These are phyloP conservation scores for Lasioglossum calceatum DNA, from an alignment of 2,888 invertebrate species.

Conservation along the genomic window DNA sequence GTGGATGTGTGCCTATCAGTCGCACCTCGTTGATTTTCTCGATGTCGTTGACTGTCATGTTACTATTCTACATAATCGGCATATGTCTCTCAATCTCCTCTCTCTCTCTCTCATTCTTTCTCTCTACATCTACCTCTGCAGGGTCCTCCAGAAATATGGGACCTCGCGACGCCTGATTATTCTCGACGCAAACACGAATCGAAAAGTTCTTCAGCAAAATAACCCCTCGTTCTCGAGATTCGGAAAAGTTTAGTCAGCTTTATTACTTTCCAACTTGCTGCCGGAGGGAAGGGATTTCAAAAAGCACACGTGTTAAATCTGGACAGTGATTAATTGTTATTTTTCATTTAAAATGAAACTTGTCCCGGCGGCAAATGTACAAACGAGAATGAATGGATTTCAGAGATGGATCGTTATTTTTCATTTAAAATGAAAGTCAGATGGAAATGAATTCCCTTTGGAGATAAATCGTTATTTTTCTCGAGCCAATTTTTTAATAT, in stretches of 20 bases:
- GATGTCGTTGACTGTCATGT: conserved; percentile 81
- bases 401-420: neutral
- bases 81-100: conserved; percentile 24
- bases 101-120: neutral
- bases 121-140: neutral
- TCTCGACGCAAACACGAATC: neutral
- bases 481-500: too few species aligned
- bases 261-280: too few species aligned
- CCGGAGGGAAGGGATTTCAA: too few species aligned
- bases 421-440: neutral
- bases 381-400: neutral
- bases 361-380: neutral
- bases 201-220: neutral
- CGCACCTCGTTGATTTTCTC: conserved; percentile 79
- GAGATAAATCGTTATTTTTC: too few species aligned
- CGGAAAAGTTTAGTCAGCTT: neutral
- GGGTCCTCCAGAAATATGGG: neutral
- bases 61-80: conserved; percentile 48
- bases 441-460: too few species aligned
- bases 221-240: neutral
- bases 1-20: conserved; percentile 80
- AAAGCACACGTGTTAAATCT: too few species aligned
- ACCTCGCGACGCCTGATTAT: neutral
- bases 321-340: too few species aligned
- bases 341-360: too few species aligned